Evolutionary conservation across 2,888 invertebrate species (phyloP).

Genomic region (Sesia apiformis): DNA sequence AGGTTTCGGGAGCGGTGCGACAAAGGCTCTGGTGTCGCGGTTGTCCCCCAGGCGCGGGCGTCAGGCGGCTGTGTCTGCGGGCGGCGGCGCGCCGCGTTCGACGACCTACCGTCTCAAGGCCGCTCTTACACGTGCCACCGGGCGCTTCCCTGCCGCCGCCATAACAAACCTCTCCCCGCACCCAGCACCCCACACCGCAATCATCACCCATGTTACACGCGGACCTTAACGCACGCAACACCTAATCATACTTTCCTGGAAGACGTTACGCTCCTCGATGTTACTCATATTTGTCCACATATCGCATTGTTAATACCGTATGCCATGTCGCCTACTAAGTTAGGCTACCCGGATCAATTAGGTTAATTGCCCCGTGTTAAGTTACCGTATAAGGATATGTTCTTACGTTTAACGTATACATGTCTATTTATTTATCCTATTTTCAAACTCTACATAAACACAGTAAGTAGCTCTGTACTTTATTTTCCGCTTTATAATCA

Average conservation of each 20-base stretch:
- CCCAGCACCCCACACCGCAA: slow-evolving; percentile 18
- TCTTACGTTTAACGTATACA: too few relatives aligned
- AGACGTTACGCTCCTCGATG: too few relatives aligned
- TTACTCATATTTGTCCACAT: too few relatives aligned
- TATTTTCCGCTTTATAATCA: too few relatives aligned
- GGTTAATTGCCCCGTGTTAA: too few relatives aligned
- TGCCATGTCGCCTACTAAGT: too few relatives aligned
- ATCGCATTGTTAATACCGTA: too few relatives aligned
- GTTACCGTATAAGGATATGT: too few relatives aligned
- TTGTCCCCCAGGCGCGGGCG: slow-evolving; percentile 12
- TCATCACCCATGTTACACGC: neutral
- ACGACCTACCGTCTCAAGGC: slow-evolving; percentile 68
- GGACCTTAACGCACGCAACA: neutral
- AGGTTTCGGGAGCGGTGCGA: slow-evolving; percentile 19
- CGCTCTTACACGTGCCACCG: slow-evolving; percentile 66
- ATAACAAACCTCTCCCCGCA: slow-evolving; percentile 63
- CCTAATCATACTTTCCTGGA: slow-evolving; percentile 11
- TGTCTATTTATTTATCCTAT: too few relatives aligned
- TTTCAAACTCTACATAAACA: too few relatives aligned
- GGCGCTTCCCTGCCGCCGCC: slow-evolving; percentile 65
- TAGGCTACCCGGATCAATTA: too few relatives aligned
- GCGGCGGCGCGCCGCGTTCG: slow-evolving; percentile 46
- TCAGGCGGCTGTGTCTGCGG: neutral
- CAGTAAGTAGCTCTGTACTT: too few relatives aligned
- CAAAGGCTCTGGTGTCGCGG: slow-evolving; percentile 39